Evolutionary conservation across 2,888 invertebrate genomes (phyloP), one percentile per base, ranked within the genome.

Genomic region (Ectemnius continuus): DNA sequence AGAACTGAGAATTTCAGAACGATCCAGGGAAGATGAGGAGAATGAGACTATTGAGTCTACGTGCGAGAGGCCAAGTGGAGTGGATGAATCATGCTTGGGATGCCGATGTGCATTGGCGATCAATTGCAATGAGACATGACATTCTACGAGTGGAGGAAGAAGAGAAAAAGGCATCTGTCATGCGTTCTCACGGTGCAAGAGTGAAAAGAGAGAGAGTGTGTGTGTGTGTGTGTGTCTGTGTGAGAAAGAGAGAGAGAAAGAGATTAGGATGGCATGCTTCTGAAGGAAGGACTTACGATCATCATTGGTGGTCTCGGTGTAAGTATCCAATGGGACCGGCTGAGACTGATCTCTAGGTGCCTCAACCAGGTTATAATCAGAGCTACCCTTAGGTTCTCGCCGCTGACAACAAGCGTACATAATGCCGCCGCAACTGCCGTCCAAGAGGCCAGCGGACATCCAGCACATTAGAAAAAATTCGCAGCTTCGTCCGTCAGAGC

Each of bases 401-500:
- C 96, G 94, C 90, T 96, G 95, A 91, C 97, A 97, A 93, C 97
- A 97, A 81, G 97, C 97, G 89, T 95, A 95, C 84, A 97, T 93
- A 81, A 97, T 92, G 78, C 95, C 94, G 83, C 95, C 95, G 91
- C 97, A 97, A 80, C 96, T 94, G 81, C 96, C 96, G 87, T 97
- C 97, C 88, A 97, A 92, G 72, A 97, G 93, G 74, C 97, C 97
- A 84, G 97, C 96, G 75, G 95, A 94, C 93, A 97, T 94, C 97
- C 97, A 97, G 92, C 97, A 97, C 91, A 95, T 94, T 88, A 97
- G 93, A 93, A 97, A 97, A 92, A 97, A 97, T 91, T 97, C 97
- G 91, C 97, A 97, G 80, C 94, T 95, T 69, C 96, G 95, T 74
- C 95, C 96, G 86, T 94, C 93, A 59, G 93, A 91, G 89, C 95